Conservation (phyloP, 2,113 vertebrate species). For the Archilochus colubris region DNA sequence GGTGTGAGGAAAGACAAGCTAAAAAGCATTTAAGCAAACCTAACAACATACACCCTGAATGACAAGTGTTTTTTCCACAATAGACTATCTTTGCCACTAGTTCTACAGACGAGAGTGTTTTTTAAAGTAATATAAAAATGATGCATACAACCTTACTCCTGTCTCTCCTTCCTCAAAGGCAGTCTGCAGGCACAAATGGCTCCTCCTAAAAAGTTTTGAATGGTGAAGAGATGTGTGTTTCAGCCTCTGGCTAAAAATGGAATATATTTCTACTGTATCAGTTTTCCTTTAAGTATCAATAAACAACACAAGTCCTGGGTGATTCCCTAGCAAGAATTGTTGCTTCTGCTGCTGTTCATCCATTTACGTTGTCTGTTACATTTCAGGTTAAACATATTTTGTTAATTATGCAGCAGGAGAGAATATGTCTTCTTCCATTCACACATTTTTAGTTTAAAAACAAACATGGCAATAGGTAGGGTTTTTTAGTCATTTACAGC, state of each 20-base stretch:
- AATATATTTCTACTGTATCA: conserved; percentile 1
- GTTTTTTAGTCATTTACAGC: background rate
- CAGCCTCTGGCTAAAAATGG: background rate
- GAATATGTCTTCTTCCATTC: background rate
- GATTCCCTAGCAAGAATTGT: background rate
- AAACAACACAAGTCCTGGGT: background rate
- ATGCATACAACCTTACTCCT: background rate
- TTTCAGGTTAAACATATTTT: conserved; percentile 19
- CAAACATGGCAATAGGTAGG: background rate
- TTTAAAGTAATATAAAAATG: background rate
- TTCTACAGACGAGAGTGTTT: background rate
- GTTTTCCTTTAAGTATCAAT: conserved; percentile 35
- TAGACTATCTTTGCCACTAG: background rate
- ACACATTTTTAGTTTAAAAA: conserved; percentile 36
- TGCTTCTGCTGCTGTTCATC: conserved; percentile 26
- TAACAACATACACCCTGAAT: background rate
- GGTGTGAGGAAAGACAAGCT: background rate
- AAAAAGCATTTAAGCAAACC: background rate
- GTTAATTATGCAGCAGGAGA: conserved; percentile 27
- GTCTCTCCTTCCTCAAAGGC: background rate
- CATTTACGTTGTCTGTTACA: background rate
- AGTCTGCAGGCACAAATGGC: background rate
- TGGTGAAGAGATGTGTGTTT: conserved; percentile 1
- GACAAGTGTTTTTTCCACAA: background rate
- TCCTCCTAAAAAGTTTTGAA: conserved; percentile 1